Evolutionary conservation across 2,113 vertebrate species (phyloP).

Genomic region (Phocoena phocoena): DNA sequence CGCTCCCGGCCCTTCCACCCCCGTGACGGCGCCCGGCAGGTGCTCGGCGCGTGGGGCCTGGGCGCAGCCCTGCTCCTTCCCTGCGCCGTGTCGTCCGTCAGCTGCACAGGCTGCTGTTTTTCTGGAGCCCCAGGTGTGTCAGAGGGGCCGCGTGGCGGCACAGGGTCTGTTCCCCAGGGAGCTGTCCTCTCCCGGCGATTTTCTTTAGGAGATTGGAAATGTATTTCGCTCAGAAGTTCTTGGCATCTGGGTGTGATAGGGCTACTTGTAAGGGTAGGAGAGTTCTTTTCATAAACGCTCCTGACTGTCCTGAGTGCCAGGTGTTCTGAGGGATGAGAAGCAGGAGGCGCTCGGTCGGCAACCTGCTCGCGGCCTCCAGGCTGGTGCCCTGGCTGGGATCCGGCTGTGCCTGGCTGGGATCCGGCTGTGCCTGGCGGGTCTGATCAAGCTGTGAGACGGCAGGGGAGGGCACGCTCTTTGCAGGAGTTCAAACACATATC

Average conservation of each 20-base stretch:
- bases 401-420: accelerated
- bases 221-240: neutral
- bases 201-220: neutral
- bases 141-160: neutral
- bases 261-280: neutral
- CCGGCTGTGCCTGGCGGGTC: accelerated
- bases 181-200: neutral
- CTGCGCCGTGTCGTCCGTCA: accelerated
- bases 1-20: neutral
- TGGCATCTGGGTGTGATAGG: neutral
- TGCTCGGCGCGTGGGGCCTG: no score
- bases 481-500: neutral
- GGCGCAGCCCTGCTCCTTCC: neutral
- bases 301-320: neutral
- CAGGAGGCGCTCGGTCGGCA: neutral
- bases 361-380: neutral
- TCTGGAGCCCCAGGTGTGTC: neutral
- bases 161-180: no score
- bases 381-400: no score
- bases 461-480: no score
- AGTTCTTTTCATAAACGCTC: accelerated
- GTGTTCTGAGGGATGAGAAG: neutral
- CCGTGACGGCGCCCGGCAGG: neutral
- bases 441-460: neutral
- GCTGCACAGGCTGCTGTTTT: neutral